Conservation (phyloP, 2,888 invertebrate genomes). For the Halictus quadricinctus region DNA sequence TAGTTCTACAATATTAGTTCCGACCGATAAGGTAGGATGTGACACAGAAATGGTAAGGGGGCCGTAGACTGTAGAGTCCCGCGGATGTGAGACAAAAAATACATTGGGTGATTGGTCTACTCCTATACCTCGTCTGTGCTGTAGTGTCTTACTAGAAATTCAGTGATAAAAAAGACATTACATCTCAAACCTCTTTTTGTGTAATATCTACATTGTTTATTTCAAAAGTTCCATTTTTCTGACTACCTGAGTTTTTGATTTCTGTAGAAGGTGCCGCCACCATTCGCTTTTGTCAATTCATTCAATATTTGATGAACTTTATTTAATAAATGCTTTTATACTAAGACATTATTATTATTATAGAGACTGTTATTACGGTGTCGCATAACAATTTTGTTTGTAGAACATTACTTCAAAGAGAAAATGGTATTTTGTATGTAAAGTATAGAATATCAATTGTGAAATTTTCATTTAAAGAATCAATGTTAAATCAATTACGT, state of each 20-base stretch:
- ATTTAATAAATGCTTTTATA: background rate
- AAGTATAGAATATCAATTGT: no score
- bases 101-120: no score
- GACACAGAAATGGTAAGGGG: no score
- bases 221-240: background rate
- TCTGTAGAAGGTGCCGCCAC: background rate
- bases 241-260: background rate
- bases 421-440: background rate
- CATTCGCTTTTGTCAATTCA: background rate
- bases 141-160: no score
- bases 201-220: background rate
- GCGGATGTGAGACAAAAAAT: no score
- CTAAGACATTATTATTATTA: background rate
- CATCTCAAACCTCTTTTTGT: no score
- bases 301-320: background rate
- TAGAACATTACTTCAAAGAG: background rate
- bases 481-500: background rate
- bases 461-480: background rate
- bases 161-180: no score
- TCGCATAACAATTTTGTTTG: no score
- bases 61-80: no score
- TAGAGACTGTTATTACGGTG: background rate
- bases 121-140: no score
- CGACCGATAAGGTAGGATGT: no score
- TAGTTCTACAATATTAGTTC: no score